Conservation (phyloP, 2,113 vertebrate species). For the Dolichotis patagonum region DNA sequence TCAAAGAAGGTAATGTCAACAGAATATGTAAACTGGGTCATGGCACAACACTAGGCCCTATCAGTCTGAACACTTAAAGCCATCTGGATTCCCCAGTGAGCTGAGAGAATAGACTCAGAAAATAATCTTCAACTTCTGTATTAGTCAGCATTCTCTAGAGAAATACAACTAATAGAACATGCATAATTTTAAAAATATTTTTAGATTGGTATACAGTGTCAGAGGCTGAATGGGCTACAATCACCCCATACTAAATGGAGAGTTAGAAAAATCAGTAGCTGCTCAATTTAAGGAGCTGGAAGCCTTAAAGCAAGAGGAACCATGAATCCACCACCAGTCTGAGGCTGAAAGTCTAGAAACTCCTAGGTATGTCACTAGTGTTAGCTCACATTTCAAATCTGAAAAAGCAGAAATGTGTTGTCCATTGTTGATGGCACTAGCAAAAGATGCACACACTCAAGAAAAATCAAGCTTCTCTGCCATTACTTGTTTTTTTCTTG, state of each 20-base stretch:
- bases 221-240: neutral
- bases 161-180: neutral
- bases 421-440: neutral
- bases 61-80: neutral
- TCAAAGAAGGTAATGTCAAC: neutral
- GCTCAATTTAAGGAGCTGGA: neutral
- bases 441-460: neutral
- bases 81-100: neutral
- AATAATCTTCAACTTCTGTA: conserved; percentile 23
- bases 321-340: neutral
- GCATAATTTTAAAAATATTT: neutral
- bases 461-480: neutral
- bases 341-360: neutral
- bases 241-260: neutral
- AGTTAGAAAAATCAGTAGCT: neutral
- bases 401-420: neutral
- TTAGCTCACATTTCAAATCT: neutral
- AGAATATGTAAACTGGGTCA: neutral
- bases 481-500: neutral
- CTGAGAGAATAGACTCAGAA: neutral
- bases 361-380: neutral
- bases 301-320: neutral
- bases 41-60: neutral
- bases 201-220: neutral
- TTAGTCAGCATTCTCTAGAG: neutral